Evolutionary conservation across 2,113 vertebrate species (phyloP).

Genomic region (Brachirus orientalis): DNA sequence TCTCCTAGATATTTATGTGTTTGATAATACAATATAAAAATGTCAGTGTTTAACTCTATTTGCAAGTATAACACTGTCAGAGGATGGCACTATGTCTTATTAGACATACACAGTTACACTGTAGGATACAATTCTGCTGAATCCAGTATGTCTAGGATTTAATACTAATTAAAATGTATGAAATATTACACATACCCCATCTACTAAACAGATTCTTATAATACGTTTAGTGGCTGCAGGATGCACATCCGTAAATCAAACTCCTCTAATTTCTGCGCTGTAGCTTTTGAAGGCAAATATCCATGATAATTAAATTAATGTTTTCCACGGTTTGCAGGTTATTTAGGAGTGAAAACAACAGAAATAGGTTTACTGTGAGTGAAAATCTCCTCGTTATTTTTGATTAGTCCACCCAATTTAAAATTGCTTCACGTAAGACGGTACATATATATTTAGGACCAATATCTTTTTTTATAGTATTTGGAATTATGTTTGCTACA

Average conservation of each 20-base stretch:
- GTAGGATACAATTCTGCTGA: neutral
- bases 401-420: slow-evolving; percentile 19
- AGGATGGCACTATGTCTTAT: neutral
- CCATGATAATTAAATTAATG: slow-evolving; percentile 50
- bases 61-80: neutral
- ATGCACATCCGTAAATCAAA: neutral
- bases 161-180: neutral
- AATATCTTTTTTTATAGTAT: neutral
- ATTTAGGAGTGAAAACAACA: slow-evolving; percentile 24
- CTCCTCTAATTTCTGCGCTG: slow-evolving; percentile 2
- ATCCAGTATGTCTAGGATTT: slow-evolving; percentile 1
- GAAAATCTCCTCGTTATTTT: slow-evolving; percentile 35
- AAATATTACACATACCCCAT: neutral
- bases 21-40: neutral
- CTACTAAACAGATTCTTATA: neutral
- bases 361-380: slow-evolving; percentile 9
- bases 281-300: slow-evolving; percentile 12
- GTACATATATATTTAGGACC: neutral
- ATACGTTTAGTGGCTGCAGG: neutral
- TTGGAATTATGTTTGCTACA: neutral
- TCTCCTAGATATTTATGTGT: neutral
- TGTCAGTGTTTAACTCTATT: neutral
- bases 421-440: slow-evolving; percentile 4
- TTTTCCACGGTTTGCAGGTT: slow-evolving; percentile 29
- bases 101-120: neutral